A percentile compares a stretch with the other conserved stretches of the same genome.
phyloP scores from a whole-genome alignment of 1,140 invertebrate genomes.

The Brachionus calyciflorus region DNA sequence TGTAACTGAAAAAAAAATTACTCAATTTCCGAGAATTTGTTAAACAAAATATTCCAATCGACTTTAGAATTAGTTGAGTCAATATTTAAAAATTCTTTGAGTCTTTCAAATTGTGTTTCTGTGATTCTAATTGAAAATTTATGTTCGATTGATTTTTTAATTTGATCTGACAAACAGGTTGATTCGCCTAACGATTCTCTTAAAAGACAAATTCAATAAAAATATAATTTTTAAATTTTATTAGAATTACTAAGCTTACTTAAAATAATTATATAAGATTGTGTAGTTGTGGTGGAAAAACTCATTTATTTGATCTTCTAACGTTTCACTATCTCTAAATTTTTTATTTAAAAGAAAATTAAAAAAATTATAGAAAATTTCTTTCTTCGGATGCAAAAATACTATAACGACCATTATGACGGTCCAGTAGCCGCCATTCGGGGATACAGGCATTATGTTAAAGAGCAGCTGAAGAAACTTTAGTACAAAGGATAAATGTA shows the following conservation, averaged over 20 bases:
- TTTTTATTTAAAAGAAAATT: too few relatives aligned
- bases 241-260: background rate
- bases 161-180: conserved; percentile 1
- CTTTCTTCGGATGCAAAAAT: too few relatives aligned
- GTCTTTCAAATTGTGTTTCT: background rate
- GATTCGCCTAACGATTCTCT: background rate
- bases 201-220: too few relatives aligned
- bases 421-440: too few relatives aligned
- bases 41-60: background rate
- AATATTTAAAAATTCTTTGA: background rate
- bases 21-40: conserved; percentile 32
- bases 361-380: too few relatives aligned
- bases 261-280: background rate
- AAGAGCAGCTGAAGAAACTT: too few relatives aligned
- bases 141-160: conserved; percentile 2
- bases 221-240: background rate
- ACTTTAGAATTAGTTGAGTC: background rate
- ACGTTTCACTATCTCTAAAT: background rate
- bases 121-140: conserved; percentile 18
- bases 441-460: too few relatives aligned
- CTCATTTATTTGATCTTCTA: background rate
- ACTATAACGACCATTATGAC: too few relatives aligned
- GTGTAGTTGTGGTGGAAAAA: conserved; percentile 38
- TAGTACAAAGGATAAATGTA: too few relatives aligned
- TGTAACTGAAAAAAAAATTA: too few relatives aligned